Evolutionary conservation across 2,888 invertebrate genomes (phyloP).

Genomic region (Diadegma fenestrale): DNA sequence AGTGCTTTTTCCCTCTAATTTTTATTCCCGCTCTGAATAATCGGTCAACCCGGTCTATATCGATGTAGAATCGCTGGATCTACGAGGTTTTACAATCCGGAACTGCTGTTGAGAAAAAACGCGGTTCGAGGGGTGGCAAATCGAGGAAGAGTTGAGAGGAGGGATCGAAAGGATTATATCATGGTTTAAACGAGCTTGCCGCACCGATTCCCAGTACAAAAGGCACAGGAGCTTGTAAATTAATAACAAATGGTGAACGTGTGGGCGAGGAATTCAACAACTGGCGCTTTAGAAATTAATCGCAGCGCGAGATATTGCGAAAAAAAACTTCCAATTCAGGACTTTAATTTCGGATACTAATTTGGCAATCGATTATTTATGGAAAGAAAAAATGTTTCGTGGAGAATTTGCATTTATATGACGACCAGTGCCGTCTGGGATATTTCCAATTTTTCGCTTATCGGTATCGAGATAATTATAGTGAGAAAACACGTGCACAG

Average conservation of each 20-base stretch:
- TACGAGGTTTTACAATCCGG: constrained; percentile 2
- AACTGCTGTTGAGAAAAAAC: not conserved
- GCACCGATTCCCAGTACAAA: not conserved
- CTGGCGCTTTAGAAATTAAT: not conserved
- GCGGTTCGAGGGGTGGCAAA: not conserved
- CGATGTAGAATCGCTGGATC: constrained; percentile 47
- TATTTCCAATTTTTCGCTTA: not conserved
- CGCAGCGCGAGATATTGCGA: not conserved
- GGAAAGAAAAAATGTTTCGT: not conserved
- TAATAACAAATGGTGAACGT: not conserved
- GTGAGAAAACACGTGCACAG: not conserved
- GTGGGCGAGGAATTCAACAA: not conserved
- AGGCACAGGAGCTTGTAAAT: not conserved
- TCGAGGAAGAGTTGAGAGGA: not conserved
- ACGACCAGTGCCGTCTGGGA: too few species aligned
- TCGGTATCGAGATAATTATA: not conserved
- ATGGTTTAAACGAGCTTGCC: not conserved
- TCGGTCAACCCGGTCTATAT: constrained; percentile 5
- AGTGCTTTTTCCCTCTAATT: constrained; percentile 19
- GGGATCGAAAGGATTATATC: not conserved
- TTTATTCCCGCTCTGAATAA: not conserved
- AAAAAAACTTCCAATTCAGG: not conserved
- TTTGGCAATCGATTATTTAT: not conserved
- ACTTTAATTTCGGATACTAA: not conserved
- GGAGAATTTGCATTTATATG: too few species aligned